Percentiles rank a stretch among this genome's conserved stretches.
phyloP scores from a whole-genome alignment of 2,113 vertebrate genomes.

The Eupsittula cactorum region DNA sequence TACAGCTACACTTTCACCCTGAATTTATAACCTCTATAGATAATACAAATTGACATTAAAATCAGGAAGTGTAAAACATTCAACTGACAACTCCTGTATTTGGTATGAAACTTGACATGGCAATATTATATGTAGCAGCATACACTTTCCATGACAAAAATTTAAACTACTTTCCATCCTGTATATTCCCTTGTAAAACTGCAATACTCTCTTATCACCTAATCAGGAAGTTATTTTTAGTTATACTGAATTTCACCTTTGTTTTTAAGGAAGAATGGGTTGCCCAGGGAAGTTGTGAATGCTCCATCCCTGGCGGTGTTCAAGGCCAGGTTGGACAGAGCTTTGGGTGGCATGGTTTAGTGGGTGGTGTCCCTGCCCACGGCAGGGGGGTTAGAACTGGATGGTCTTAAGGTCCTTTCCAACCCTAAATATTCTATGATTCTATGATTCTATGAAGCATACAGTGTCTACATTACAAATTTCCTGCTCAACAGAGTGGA shows the following conservation, averaged over 20 bases:
- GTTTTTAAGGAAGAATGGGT: neutral
- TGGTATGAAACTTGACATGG: neutral
- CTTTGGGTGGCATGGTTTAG: too few relatives aligned
- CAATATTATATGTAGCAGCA: neutral
- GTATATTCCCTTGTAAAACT: neutral
- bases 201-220: neutral
- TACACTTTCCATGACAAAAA: neutral
- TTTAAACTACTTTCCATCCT: slow-evolving; percentile 31
- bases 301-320: too few relatives aligned
- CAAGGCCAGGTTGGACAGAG: too few relatives aligned
- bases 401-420: too few relatives aligned
- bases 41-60: neutral
- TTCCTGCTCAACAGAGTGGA: neutral
- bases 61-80: neutral
- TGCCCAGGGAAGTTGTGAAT: too few relatives aligned
- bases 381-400: too few relatives aligned
- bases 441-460: neutral
- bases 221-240: neutral
- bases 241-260: neutral
- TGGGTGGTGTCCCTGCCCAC: too few relatives aligned
- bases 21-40: slow-evolving; percentile 2
- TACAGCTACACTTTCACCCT: neutral
- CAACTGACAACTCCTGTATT: neutral
- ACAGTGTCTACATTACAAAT: neutral
- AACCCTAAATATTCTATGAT: too few relatives aligned